Evolutionary conservation across 2,888 invertebrate genomes (phyloP).

Genomic region (Orchesellides sinensis): DNA sequence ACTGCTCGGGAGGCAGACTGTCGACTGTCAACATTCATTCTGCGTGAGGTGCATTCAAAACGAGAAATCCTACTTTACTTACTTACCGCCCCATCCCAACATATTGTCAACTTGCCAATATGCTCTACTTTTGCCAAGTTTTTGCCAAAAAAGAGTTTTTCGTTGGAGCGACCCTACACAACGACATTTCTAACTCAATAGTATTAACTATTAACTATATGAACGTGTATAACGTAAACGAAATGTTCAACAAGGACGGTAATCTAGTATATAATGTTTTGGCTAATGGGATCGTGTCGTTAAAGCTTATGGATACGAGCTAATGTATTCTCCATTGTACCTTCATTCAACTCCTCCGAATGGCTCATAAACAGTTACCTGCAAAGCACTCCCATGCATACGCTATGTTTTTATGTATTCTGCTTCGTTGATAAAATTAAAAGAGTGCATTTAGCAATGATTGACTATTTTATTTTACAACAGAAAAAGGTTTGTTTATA

Average conservation of each 20-base stretch:
- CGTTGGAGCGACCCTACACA: constrained; percentile 29
- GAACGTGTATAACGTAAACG: not conserved
- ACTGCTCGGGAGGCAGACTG: constrained; percentile 59
- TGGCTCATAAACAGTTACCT: constrained; percentile 66
- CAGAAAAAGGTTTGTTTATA: not conserved
- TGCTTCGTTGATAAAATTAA: constrained; percentile 59
- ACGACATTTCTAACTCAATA: constrained; percentile 39
- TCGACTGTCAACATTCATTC: constrained; percentile 68
- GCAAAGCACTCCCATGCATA: constrained; percentile 1
- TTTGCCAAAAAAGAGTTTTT: constrained; percentile 60
- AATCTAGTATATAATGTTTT: constrained; percentile 43
- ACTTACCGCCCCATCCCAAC: constrained; percentile 60
- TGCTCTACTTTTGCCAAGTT: constrained; percentile 66
- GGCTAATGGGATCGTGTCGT: constrained; percentile 57
- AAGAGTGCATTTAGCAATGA: constrained; percentile 56
- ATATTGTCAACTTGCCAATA: constrained; percentile 67
- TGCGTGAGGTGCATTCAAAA: constrained; percentile 66
- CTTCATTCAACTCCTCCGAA: constrained; percentile 56
- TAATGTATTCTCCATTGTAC: constrained; percentile 55
- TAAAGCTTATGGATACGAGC: constrained; percentile 59
- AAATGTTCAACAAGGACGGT: not conserved
- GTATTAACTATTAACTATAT: constrained; percentile 33
- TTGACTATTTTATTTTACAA: constrained; percentile 54
- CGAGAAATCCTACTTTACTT: constrained; percentile 35
- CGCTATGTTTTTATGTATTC: constrained; percentile 20